Conservation (phyloP, 2,888 invertebrate species). For the Urechis unicinctus region DNA sequence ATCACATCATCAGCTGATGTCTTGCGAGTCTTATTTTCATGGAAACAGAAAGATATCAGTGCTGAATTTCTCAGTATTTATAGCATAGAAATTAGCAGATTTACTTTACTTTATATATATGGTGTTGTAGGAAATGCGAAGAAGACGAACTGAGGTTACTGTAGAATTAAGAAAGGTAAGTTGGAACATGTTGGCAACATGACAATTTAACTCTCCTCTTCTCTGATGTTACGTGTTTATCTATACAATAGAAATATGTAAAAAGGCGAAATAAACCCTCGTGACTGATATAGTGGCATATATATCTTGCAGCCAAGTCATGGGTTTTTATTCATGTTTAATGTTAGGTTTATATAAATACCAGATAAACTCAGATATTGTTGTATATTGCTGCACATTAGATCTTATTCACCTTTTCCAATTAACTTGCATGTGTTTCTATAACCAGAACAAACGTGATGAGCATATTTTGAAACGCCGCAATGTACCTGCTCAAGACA, state of each 20-base stretch:
- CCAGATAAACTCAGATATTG: not conserved
- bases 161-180: slow-evolving; percentile 80
- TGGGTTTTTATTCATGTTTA: too few species aligned
- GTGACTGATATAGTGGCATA: not conserved
- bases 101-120: not conserved
- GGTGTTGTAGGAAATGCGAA: slow-evolving; percentile 76
- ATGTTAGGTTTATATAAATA: not conserved
- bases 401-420: too few species aligned
- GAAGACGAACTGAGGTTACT: slow-evolving; percentile 91
- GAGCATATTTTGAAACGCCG: slow-evolving; percentile 92
- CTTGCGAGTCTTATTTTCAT: not conserved
- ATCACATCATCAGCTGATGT: too few species aligned
- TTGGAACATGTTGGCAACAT: not conserved
- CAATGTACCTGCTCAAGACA: slow-evolving; percentile 84
- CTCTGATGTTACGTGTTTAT: not conserved
- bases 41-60: too few species aligned
- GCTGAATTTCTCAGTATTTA: too few species aligned
- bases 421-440: not conserved
- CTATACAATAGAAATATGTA: not conserved
- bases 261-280: not conserved
- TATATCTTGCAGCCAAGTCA: too few species aligned
- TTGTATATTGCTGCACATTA: too few species aligned
- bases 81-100: not conserved
- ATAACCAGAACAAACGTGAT: slow-evolving; percentile 77
- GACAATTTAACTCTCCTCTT: not conserved